phyloP scores from a whole-genome alignment of 2,888 invertebrate species.

The Tryphoninae sp. region DNA sequence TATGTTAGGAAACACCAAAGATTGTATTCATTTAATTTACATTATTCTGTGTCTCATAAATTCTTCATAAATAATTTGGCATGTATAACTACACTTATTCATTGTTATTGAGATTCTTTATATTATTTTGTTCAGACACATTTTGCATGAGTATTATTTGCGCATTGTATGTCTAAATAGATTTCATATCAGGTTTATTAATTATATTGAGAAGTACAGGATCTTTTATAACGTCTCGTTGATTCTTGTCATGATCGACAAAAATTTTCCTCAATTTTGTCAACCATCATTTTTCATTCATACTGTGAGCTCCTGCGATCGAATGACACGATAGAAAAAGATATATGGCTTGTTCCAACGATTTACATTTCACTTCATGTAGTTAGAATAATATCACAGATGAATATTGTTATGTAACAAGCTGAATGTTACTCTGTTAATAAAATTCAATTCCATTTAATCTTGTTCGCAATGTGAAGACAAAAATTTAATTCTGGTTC shows the following conservation, averaged over 20 bases:
- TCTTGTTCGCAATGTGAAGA: too few species aligned
- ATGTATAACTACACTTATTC: neutral
- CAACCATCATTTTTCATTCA: neutral
- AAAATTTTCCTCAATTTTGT: neutral
- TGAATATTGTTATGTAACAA: too few species aligned
- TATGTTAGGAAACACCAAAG: too few species aligned
- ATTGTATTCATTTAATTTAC: neutral
- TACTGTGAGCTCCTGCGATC: too few species aligned
- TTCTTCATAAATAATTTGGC: neutral
- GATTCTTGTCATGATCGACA: neutral
- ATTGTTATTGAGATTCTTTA: slow-evolving; percentile 38
- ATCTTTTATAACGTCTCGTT: neutral
- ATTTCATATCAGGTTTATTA: slow-evolving; percentile 17
- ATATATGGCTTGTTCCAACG: too few species aligned
- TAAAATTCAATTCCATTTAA: too few species aligned
- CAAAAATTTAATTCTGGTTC: too few species aligned
- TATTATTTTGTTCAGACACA: slow-evolving; percentile 49
- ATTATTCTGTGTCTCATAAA: neutral
- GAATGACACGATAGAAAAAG: too few species aligned
- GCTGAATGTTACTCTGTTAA: too few species aligned
- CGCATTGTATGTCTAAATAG: slow-evolving; percentile 52
- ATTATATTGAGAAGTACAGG: slow-evolving; percentile 6
- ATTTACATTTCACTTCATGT: too few species aligned
- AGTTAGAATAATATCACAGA: too few species aligned
- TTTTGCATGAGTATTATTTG: slow-evolving; percentile 57